Base-by-base conservation (phyloP, 2,888 invertebrate species). In the Cephonodes hylas region DNA sequence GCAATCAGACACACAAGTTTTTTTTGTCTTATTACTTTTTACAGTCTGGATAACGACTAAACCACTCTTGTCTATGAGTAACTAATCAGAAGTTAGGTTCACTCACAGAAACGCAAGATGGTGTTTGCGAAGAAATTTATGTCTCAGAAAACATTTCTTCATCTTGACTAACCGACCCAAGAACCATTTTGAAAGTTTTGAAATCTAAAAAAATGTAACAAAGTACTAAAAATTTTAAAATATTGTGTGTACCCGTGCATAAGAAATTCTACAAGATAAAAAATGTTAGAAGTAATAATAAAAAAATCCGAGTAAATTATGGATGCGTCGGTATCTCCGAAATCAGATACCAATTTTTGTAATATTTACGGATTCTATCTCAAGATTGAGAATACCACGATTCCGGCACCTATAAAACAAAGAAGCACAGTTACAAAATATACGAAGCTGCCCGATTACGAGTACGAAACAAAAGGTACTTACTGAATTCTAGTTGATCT, bases 381-480 rank as follows among this genome's bases (percentile, higher is more conserved):
- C 42, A 78, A 83, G 67, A 70, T 85, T 66, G 79, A 83, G 61
- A 80, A 81, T 61, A 69, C 75, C 25, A 66, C 71, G 38, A 81
- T 78, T 72, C 72, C 81, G n/a, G 60, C 68, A 23, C 64, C 71
- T 34, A 27, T 70, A 46, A 85, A 81, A 66, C 81, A 81, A 62
- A 88, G 78, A 69, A 83, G 70, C 67, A 83, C 85, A 59, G 80
- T 87, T 53, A 81, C 85, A 42, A 91, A 91, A 69, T 91, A 88
- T 66, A 88, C 91, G 6, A 88, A 88, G 71, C 73, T 91, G 63
- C 91, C 91, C 13, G 86, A 86, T 62, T 84, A 80, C 61, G 86
- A 88, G 61, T 74, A 78, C 60, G 81, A 81, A 64, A 66, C 81
- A 13, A 80, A 76, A 79, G 86, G 91, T 89, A 82, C 73, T 77